These are phyloP conservation scores for Mimachlamys varia DNA, from an alignment of 2,888 invertebrate genomes.

Conservation along the genomic window DNA sequence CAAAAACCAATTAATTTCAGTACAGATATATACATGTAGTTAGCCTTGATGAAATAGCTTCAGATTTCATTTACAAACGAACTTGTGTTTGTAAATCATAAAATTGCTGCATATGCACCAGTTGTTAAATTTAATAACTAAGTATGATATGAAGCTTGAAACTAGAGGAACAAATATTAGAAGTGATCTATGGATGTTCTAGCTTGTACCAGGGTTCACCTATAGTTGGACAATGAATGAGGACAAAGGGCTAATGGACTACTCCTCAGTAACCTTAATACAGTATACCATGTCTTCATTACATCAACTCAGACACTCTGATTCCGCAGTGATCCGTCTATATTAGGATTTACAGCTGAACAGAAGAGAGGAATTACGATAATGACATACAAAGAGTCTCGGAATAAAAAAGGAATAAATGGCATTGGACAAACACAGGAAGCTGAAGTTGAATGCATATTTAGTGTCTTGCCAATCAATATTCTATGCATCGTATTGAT, in stretches of 20 bases:
- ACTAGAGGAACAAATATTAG: no score
- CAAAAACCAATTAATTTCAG: neutral
- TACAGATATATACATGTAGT: neutral
- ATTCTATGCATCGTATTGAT: conserved; percentile 24
- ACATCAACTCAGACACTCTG: neutral
- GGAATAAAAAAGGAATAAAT: conserved; percentile 1
- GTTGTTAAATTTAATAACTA: no score
- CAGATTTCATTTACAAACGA: neutral
- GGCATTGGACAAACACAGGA: neutral
- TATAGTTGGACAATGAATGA: no score
- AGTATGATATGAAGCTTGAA: no score
- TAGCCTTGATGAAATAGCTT: neutral
- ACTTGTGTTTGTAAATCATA: neutral
- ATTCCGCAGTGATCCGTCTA: neutral
- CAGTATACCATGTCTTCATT: neutral
- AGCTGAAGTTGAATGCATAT: conserved; percentile 33
- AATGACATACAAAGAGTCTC: neutral
- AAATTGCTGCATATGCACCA: neutral
- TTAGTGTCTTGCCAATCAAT: conserved; percentile 12
- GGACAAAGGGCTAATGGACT: neutral
- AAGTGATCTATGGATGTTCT: no score
- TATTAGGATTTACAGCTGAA: neutral
- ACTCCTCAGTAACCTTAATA: neutral
- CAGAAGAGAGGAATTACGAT: neutral
- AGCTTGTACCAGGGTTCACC: no score